A percentile compares a stretch with the other conserved stretches of the same genome.
Conservation (phyloP, 2,797 vertebrate genomes). For the Ispidina lecontei region DNA sequence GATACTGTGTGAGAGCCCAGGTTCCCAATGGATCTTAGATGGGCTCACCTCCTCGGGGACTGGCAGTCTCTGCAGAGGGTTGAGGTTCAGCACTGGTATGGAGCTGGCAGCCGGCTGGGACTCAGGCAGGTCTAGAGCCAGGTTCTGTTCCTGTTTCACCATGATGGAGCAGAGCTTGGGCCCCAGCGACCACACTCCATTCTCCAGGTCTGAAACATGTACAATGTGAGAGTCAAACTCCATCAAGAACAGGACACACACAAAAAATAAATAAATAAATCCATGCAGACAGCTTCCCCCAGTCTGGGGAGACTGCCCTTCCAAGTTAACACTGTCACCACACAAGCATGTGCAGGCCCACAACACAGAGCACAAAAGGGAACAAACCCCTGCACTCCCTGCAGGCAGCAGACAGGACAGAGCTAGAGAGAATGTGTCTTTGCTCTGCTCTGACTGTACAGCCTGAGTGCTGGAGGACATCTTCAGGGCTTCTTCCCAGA, state of each 20-base stretch:
- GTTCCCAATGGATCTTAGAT: background rate
- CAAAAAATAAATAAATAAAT: background rate
- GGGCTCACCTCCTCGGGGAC: slow-evolving; percentile 85
- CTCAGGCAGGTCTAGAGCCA: slow-evolving; percentile 79
- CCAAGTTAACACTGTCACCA: slow-evolving; percentile 31
- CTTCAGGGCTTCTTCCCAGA: background rate
- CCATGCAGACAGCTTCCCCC: background rate
- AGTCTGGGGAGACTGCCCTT: background rate
- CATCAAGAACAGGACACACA: background rate
- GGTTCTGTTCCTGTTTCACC: slow-evolving; percentile 94
- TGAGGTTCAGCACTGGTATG: slow-evolving; percentile 81
- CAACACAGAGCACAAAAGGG: slow-evolving; percentile 7
- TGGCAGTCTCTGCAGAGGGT: slow-evolving; percentile 84
- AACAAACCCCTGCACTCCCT: background rate
- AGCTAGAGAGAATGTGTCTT: background rate
- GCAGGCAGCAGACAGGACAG: background rate
- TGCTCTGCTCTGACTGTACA: background rate
- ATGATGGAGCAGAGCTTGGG: slow-evolving; percentile 94
- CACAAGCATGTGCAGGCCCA: slow-evolving; percentile 26
- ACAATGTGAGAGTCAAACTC: slow-evolving; percentile 44
- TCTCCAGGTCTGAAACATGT: slow-evolving; percentile 83
- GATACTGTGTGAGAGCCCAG: background rate
- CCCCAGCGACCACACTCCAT: slow-evolving; percentile 90
- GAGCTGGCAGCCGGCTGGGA: slow-evolving; percentile 72
- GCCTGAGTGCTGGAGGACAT: background rate